Evolutionary conservation across 1,140 invertebrate genomes (phyloP), one percentile per base, ranked within the genome.

Genomic region (Marisa cornuarietis): DNA sequence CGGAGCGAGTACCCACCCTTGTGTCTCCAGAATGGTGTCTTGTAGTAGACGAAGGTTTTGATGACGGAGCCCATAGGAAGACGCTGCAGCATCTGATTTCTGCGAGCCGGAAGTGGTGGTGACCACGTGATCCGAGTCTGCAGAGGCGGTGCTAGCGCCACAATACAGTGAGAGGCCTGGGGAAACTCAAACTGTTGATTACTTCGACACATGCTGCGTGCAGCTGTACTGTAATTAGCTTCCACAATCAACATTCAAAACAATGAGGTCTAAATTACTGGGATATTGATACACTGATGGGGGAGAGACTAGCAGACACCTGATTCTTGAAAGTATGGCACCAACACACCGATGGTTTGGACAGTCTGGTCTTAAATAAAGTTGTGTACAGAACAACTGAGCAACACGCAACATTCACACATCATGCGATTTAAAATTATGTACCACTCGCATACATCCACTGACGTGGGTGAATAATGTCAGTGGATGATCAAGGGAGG

Each of bases 31-130:
- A 91, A 91, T 42, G 88, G 69, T 26, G 74, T 86, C 22, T 87
- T 80, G 78, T 91, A 91, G 80, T 90, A 91, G 13, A 90, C 69
- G 72, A 90, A 89, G 9, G 86, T 87, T 81, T 91, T 91, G 58
- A 91, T 90, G 31, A 89, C 86, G 66, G 83, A 85, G 14, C 91
- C 91, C 90, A 91, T 91, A 0, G 90, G 90, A 24, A 88, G 82
- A 54, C 91, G 80, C 83, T 91, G 90, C 18, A 87, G 85, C 13
- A 92, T 82, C 82, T 91, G 90, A 72, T 85, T 87, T 14, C 88
- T 83, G 5, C 85, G 73, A 51, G 85, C 72, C 0, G 90, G 88
- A 13, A 92, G 79, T 51, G 86, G 66, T 1, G 91, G 91, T n/a
- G 82, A 83, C 78, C 85, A 91, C 26, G 84, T 86, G n/a, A 92